A percentile compares a stretch with the other conserved stretches of the same genome.
Evolutionary conservation across 2,888 invertebrate species (phyloP).

Genomic region (Pseudococcus jackbeardsleyi): DNA sequence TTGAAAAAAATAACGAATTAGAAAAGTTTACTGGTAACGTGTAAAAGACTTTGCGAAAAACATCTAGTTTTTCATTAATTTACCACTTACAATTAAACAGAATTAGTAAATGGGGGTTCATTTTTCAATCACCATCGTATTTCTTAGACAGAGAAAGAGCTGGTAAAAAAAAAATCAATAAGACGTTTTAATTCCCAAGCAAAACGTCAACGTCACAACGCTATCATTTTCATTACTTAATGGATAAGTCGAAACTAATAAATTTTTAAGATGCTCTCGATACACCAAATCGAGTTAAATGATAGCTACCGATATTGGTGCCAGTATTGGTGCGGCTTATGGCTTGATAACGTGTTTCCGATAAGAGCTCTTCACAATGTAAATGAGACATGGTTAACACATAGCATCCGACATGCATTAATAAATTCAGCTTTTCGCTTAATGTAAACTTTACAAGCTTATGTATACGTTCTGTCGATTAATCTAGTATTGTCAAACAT

Average conservation of each 20-base stretch:
- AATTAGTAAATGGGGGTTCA: background rate
- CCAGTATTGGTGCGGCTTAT: background rate
- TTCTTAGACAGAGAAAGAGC: background rate
- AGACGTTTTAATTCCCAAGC: background rate
- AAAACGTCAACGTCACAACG: conserved; percentile 7
- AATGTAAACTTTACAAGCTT: background rate
- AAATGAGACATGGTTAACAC: conserved; percentile 28
- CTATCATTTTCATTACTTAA: conserved; percentile 41
- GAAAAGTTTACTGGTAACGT: background rate
- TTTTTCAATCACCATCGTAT: conserved; percentile 13
- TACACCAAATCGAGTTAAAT: conserved; percentile 18
- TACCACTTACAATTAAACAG: background rate
- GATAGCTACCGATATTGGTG: background rate
- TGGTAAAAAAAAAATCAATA: conserved; percentile 20
- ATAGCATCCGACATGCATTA: background rate
- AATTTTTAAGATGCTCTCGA: conserved; percentile 23
- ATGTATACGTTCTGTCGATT: background rate
- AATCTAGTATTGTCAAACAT: conserved; percentile 10
- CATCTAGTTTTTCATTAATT: background rate
- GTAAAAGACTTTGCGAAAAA: background rate
- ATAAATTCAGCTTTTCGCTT: background rate
- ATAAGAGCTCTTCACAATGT: conserved; percentile 18
- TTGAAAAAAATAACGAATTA: background rate
- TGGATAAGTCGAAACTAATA: conserved; percentile 25
- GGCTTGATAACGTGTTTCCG: background rate